Conservation (phyloP, 2,113 vertebrate genomes). For the Sorex araneus region DNA sequence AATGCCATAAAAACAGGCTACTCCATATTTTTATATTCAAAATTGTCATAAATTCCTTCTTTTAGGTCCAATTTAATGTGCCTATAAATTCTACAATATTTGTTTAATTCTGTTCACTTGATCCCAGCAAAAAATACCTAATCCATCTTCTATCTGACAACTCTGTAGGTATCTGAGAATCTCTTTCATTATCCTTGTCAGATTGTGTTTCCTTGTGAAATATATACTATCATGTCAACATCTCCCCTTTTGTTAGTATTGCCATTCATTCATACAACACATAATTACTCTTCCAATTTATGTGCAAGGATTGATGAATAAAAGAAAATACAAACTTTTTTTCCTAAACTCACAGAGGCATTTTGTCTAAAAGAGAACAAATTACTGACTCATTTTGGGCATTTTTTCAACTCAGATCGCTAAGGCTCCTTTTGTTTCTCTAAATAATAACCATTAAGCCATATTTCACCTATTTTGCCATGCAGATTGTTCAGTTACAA, state of each 20-base stretch:
- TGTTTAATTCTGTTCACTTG: conserved; percentile 42
- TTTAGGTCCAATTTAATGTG: neutral
- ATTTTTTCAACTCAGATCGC: conserved; percentile 22
- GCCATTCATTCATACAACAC: neutral
- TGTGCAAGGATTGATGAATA: neutral
- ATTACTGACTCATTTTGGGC: neutral
- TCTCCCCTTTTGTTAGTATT: neutral
- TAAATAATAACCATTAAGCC: neutral
- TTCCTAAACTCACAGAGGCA: neutral
- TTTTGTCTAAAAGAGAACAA: conserved; percentile 16
- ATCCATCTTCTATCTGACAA: conserved; percentile 32
- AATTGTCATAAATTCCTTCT: conserved; percentile 21
- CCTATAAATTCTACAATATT: neutral
- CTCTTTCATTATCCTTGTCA: neutral
- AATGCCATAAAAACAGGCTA: neutral
- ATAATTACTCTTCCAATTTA: neutral
- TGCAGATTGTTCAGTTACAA: neutral
- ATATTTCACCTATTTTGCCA: neutral
- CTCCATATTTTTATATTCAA: conserved; percentile 25
- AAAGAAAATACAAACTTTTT: conserved; percentile 40
- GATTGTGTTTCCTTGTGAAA: conserved; percentile 20
- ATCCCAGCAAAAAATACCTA: neutral
- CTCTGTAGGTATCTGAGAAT: neutral
- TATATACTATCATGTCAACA: neutral
- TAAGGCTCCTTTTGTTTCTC: neutral